Conservation (phyloP, 2,113 vertebrate genomes). For the Chauna torquata region DNA sequence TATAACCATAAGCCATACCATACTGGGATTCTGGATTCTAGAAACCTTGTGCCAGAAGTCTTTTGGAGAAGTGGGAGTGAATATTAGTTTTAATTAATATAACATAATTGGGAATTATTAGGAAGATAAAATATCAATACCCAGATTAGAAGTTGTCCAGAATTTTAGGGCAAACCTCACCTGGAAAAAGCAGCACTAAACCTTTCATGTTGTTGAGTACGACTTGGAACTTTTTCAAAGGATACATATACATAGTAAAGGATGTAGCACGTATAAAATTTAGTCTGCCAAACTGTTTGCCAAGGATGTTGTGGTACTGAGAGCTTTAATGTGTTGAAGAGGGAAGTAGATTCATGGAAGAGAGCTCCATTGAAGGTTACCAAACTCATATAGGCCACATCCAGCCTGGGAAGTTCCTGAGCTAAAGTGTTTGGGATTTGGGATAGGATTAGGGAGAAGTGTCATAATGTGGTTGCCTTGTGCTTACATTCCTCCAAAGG, state of each 20-base stretch:
- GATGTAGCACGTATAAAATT: not conserved
- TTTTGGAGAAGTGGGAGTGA: not conserved
- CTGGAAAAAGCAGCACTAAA: not conserved
- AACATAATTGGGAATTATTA: not conserved
- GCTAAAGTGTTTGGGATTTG: not conserved
- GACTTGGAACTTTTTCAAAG: not conserved
- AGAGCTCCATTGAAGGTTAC: not conserved
- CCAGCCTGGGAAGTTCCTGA: not conserved
- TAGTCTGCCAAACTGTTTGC: not conserved
- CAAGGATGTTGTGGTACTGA: not conserved
- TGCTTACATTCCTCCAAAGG: not conserved
- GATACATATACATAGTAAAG: not conserved
- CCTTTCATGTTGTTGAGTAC: not conserved
- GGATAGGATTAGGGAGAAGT: not conserved
- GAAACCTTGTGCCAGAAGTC: not conserved
- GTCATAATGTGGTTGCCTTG: not conserved
- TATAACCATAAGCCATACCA: not conserved
- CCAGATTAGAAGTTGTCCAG: not conserved
- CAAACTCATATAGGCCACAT: not conserved
- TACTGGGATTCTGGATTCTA: not conserved
- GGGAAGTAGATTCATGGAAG: not conserved
- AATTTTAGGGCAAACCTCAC: not conserved
- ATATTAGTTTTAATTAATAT: not conserved
- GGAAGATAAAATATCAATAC: not conserved
- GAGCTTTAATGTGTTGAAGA: not conserved